Evolutionary conservation across 2,113 vertebrate species (phyloP), one percentile per base, ranked within the genome.

Genomic region (Piliocolobus tephrosceles): DNA sequence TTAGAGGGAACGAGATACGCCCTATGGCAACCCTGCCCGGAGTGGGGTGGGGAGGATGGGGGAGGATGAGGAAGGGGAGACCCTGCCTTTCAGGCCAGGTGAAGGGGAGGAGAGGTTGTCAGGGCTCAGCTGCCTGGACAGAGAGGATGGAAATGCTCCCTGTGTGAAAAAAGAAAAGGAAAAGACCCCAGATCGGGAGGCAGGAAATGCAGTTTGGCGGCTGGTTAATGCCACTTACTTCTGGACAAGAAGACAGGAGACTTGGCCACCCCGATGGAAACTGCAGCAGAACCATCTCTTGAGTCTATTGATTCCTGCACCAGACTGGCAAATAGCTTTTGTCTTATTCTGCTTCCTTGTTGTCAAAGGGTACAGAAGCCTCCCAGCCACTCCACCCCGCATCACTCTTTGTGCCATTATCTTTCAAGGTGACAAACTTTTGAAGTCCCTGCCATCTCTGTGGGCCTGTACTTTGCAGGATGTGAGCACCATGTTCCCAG

Each of bases 381-480:
- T 84, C 84, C 75, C 43, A 38, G 80, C 52, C 52, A 55, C 52
- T 18, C 52, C 52, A 70, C 55, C 50, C 75, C 82, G 68, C 27
- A 64, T 30, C 30, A 27, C 61, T 50, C 61, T 92, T 11, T 35
- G 68, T 7, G 17, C 90, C 72, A 81, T 94, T 52, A 73, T 95
- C 93, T 96, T 93, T 90, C 96, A 96, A 97, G 97, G 92, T 96
- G 92, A 96, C 90, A 47, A 0, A 72, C 81, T 95, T 96, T 81
- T 83, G 73, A 94, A 97, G 94, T 73, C 86, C 87, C 95, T 93
- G 92, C 93, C 93, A 64, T 97, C 91, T 97, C 32, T 52, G 43
- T 68, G 27, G 38, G 72, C 66, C 82, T 94, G 58, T 73, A 50
- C 73, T 95, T 92, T 85, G 45, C n/a, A 90, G 85, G 57, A 57